Conservation (phyloP, 2,797 vertebrate genomes). For the Adrianichthys oophorus region DNA sequence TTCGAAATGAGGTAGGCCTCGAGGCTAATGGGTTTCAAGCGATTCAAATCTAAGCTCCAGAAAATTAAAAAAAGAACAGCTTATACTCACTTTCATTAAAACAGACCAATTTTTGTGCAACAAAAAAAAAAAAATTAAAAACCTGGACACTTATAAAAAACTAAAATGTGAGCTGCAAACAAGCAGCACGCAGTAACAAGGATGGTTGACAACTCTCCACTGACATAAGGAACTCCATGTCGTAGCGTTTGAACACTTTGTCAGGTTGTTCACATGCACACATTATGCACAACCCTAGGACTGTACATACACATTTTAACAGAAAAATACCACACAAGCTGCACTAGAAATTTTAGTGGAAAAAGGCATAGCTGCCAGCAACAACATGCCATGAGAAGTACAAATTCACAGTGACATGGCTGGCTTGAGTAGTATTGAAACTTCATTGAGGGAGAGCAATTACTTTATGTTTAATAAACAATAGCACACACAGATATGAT, state of each 20-base stretch:
- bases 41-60: slow-evolving; percentile 49
- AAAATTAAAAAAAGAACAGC: slow-evolving; percentile 49
- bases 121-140: slow-evolving; percentile 31
- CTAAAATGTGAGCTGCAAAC: slow-evolving; percentile 38
- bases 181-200: slow-evolving; percentile 68
- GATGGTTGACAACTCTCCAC: slow-evolving; percentile 47
- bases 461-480: slow-evolving; percentile 36
- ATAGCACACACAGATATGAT: slow-evolving; percentile 45
- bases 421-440: slow-evolving; percentile 48
- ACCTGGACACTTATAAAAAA: slow-evolving; percentile 43
- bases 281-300: slow-evolving; percentile 29
- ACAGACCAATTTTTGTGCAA: slow-evolving; percentile 64
- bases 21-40: slow-evolving; percentile 64
- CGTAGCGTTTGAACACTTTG: slow-evolving; percentile 46
- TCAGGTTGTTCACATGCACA: slow-evolving; percentile 39
- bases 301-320: slow-evolving; percentile 35
- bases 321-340: slow-evolving; percentile 56
- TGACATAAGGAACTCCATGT: slow-evolving; percentile 38
- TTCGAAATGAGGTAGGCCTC: slow-evolving; percentile 73
- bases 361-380: slow-evolving; percentile 65
- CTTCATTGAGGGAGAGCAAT: slow-evolving; percentile 41
- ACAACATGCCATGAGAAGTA: slow-evolving; percentile 42
- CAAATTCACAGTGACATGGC: slow-evolving; percentile 36
- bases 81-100: slow-evolving; percentile 65
- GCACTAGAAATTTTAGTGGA: slow-evolving; percentile 63